Percentiles rank a stretch among this genome's conserved stretches.
Evolutionary conservation across 2,113 vertebrate genomes (phyloP).

Genomic region (Boulengeromyrus knoepffleri): DNA sequence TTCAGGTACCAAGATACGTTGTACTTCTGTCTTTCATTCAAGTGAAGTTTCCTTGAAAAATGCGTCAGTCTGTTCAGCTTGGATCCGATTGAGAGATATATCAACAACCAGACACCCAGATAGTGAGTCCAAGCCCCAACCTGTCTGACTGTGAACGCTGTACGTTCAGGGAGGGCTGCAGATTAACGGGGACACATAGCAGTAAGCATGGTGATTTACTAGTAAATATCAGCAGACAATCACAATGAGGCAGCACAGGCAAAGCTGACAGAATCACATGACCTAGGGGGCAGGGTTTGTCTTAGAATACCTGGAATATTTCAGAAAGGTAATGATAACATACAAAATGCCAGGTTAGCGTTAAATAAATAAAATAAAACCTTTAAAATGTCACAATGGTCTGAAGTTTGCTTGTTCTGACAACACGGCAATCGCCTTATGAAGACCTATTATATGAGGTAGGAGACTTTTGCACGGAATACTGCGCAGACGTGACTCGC

Average conservation of each 20-base stretch:
- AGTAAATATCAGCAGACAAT: not conserved
- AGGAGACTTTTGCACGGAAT: not conserved
- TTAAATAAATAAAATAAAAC: not conserved
- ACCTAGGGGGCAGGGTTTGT: not conserved
- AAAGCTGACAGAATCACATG: not conserved
- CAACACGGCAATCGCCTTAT: not conserved
- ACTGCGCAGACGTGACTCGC: not conserved
- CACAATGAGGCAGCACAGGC: not conserved
- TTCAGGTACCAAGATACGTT: not conserved
- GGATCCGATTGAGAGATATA: not conserved
- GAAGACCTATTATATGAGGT: not conserved
- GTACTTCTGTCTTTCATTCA: not conserved
- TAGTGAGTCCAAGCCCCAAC: not conserved
- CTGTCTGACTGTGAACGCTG: not conserved
- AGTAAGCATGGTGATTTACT: not conserved
- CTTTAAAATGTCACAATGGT: not conserved
- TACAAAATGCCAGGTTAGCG: not conserved
- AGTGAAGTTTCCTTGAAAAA: not conserved
- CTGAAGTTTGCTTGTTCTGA: not conserved
- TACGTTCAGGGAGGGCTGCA: not conserved
- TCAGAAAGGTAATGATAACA: not conserved
- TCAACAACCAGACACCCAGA: not conserved
- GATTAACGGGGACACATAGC: not conserved
- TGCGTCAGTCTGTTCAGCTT: not conserved
- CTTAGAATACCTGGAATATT: not conserved